Percentiles rank a stretch among this genome's conserved stretches.
phyloP scores from a whole-genome alignment of 2,888 invertebrate species.

The Acanthosoma haemorrhoidale region DNA sequence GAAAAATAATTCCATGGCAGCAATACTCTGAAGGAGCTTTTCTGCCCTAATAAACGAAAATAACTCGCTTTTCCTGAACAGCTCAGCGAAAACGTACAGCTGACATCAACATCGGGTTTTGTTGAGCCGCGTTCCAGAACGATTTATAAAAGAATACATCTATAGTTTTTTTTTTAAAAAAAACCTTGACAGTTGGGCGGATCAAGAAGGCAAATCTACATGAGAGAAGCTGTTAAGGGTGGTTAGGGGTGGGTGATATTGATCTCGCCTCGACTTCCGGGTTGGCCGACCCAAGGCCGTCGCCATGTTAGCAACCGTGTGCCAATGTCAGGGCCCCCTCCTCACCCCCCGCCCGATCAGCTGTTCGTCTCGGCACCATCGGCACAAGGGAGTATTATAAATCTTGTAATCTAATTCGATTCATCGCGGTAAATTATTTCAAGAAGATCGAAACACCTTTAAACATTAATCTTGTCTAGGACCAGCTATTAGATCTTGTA shows the following conservation, averaged over 20 bases:
- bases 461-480: too few species aligned
- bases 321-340: conserved; percentile 7
- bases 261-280: conserved; percentile 26
- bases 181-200: too few species aligned
- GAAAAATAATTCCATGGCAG: too few species aligned
- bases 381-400: too few species aligned
- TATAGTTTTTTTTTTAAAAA: too few species aligned
- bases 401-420: too few species aligned
- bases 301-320: background rate
- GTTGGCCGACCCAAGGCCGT: conserved; percentile 13
- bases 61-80: background rate
- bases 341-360: background rate
- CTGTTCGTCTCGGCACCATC: background rate
- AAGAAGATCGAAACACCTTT: too few species aligned
- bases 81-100: background rate
- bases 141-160: too few species aligned
- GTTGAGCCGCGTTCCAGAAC: too few species aligned
- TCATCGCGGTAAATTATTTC: too few species aligned
- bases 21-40: background rate
- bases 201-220: too few species aligned
- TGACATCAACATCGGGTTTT: background rate
- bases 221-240: conserved; percentile 16
- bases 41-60: background rate
- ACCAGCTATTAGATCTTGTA: too few species aligned
- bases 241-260: conserved; percentile 26